Base-by-base conservation (phyloP, 2,888 invertebrate genomes). In the Heliconius erato region DNA sequence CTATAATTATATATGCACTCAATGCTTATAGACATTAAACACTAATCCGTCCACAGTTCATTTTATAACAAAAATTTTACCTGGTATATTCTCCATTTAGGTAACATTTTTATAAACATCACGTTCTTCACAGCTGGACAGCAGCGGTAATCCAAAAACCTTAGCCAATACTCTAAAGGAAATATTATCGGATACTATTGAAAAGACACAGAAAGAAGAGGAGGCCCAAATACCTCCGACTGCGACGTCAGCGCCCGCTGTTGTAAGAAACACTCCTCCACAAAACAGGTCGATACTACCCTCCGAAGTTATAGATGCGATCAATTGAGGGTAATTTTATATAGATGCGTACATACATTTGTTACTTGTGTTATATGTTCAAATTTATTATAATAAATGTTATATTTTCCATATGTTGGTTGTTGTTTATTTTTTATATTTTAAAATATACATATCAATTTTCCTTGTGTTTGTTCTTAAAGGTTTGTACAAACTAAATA, bases 101-200 rank as follows among this genome's bases (percentile, higher is more conserved):
- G 80, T 81, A 71, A 84, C 74, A 79, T 83, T 82, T 63, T 72
- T 83, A 76, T 83, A 80, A 85, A 35, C 49, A 35, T n/a, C 59
- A 67, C 68, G 63, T 77, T 79, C 80, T 81, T 74, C 82, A 72
- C 86, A 96, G 95, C 78, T 95, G 88, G 93, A 95, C 87, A 95
- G 94, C 87, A 91, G 91, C 35, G 94, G 93, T 0, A 95, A 95
- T 81, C 95, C 95, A 0, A 94, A 91, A 85, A 92, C 91, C 0
- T 85, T 96, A 80, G 95, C 95, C 28, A 90, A 93, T 0, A 92
- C 94, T 5, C 91, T 96, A 4, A 94, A 93, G 84, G 94, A 95
- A 83, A 94, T 95, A 67, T 89, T 96, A 71, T 94, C 95, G 44
- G 94, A 95, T 84, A 94, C 93, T 49, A 90, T 95, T 78, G 92